Evolutionary conservation across 2,888 invertebrate species (phyloP).

Genomic region (Eremobia ochroleuca): DNA sequence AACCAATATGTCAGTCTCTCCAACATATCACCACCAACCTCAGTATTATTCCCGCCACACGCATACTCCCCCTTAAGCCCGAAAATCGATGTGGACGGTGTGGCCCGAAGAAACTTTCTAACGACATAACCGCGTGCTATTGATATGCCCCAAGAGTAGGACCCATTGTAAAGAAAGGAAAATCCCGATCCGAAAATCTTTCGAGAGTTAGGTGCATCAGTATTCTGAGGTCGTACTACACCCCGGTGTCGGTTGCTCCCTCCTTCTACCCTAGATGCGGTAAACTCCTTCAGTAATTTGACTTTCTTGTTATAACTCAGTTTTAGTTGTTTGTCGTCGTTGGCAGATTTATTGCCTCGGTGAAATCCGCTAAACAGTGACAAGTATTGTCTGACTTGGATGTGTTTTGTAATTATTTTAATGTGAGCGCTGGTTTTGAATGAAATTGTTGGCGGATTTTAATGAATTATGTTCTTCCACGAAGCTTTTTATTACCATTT

Average conservation of each 20-base stretch:
- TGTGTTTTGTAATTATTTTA: slow-evolving; percentile 56
- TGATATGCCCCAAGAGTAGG: slow-evolving; percentile 91
- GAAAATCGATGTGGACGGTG: slow-evolving; percentile 87
- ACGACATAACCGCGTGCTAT: slow-evolving; percentile 91
- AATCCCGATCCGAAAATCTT: slow-evolving; percentile 91
- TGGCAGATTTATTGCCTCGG: slow-evolving; percentile 89
- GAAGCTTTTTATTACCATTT: background rate
- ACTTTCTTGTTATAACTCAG: slow-evolving; percentile 91
- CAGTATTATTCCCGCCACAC: slow-evolving; percentile 59
- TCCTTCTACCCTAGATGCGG: slow-evolving; percentile 79
- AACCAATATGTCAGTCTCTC: slow-evolving; percentile 27
- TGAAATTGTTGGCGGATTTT: slow-evolving; percentile 12
- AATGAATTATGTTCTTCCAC: background rate
- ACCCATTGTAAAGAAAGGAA: slow-evolving; percentile 91
- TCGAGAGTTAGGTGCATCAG: slow-evolving; percentile 89
- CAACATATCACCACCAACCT: slow-evolving; percentile 42
- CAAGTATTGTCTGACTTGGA: slow-evolving; percentile 69
- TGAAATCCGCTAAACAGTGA: slow-evolving; percentile 82
- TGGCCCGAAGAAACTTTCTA: slow-evolving; percentile 88
- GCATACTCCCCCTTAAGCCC: slow-evolving; percentile 76
- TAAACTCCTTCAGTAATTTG: slow-evolving; percentile 90
- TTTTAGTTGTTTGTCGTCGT: slow-evolving; percentile 90
- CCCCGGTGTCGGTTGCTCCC: slow-evolving; percentile 85
- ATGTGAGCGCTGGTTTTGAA: slow-evolving; percentile 20
- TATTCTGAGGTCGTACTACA: slow-evolving; percentile 82